phyloP scores from a whole-genome alignment of 2,113 vertebrate genomes.

The Antigone vipio region DNA sequence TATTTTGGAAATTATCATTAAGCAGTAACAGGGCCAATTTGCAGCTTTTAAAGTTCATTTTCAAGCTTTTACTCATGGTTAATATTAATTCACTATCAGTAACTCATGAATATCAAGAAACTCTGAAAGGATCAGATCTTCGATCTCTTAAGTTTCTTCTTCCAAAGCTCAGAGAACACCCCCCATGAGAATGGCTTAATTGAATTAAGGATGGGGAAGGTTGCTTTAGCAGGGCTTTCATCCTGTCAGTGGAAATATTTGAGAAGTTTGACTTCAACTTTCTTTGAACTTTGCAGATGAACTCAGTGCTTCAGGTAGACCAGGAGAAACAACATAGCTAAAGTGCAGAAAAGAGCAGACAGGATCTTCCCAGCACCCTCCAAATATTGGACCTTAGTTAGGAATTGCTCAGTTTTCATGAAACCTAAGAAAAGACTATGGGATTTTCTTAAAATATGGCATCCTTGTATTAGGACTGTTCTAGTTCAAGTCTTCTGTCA shows the following conservation, averaged over 20 bases:
- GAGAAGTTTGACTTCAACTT: not conserved
- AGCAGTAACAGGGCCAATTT: slow-evolving; percentile 30
- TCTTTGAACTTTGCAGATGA: not conserved
- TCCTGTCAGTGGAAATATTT: not conserved
- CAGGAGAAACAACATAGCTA: not conserved
- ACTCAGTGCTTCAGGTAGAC: not conserved
- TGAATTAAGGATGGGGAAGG: not conserved
- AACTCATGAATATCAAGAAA: not conserved
- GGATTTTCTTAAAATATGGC: not conserved
- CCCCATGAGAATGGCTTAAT: not conserved
- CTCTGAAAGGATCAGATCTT: not conserved
- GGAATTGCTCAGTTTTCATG: not conserved
- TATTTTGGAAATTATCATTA: slow-evolving; percentile 43
- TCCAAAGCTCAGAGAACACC: not conserved
- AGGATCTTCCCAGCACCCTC: not conserved
- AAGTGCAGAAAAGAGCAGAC: not conserved
- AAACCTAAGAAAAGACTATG: not conserved
- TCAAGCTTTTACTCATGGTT: slow-evolving; percentile 21
- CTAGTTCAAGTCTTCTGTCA: not conserved
- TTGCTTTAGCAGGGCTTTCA: not conserved
- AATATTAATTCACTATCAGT: slow-evolving; percentile 35
- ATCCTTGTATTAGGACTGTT: not conserved
- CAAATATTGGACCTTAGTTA: not conserved
- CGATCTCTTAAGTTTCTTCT: not conserved
- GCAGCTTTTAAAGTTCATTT: slow-evolving; percentile 53